These are phyloP conservation scores for Trididemnum nubilum DNA, from an alignment of 23 tunicate species.

Conservation along the genomic window DNA sequence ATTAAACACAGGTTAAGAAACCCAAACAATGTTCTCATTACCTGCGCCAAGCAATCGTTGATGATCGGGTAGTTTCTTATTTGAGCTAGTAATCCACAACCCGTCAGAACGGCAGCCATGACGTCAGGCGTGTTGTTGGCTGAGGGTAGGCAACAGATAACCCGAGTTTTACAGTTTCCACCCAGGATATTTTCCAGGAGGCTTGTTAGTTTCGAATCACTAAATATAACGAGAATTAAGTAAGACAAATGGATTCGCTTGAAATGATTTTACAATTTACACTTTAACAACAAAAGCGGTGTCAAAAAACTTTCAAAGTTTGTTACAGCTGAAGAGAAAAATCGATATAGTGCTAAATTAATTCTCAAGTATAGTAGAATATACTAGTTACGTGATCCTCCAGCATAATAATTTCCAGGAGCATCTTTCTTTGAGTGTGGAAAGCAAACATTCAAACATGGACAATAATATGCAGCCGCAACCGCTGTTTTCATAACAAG, in stretches of 20 bases:
- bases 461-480: too few species aligned
- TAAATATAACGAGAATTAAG: conserved; percentile 15
- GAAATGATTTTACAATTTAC: too few species aligned
- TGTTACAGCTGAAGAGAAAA: background rate
- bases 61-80: conserved; percentile 88
- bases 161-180: conserved; percentile 96
- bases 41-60: conserved; percentile 94
- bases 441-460: too few species aligned
- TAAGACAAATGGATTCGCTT: too few species aligned
- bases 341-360: background rate
- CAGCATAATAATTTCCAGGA: too few species aligned
- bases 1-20: too few species aligned
- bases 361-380: too few species aligned
- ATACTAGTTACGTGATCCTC: too few species aligned
- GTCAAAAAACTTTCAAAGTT: background rate
- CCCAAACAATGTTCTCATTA: too few species aligned
- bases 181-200: conserved; percentile 82
- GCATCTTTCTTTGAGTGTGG: too few species aligned
- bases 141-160: conserved; percentile 83
- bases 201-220: conserved; percentile 93
- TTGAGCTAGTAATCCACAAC: conserved; percentile 87
- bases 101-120: conserved; percentile 70
- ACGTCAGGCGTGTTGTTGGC: conserved; percentile 50
- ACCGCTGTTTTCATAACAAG: too few species aligned
- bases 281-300: too few species aligned